Conservation (phyloP, 2,113 vertebrate species). For the Panthera leo region DNA sequence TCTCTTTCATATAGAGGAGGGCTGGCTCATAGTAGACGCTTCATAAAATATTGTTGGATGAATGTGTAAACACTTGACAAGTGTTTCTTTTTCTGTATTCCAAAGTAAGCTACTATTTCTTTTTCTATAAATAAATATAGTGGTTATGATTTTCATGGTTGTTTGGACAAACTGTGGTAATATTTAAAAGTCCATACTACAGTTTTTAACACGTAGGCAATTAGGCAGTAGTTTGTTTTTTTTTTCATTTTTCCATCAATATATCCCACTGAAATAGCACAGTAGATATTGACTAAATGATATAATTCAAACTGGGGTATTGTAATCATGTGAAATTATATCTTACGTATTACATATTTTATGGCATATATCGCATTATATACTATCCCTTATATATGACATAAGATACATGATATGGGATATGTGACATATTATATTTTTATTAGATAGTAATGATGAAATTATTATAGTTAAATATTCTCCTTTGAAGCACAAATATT, state of each 20-base stretch:
- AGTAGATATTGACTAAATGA: neutral
- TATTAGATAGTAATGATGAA: neutral
- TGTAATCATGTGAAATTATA: neutral
- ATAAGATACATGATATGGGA: neutral
- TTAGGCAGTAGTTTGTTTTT: neutral
- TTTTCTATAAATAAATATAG: neutral
- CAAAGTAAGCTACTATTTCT: neutral
- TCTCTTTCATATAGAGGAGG: neutral
- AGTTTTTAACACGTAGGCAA: neutral
- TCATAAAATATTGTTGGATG: neutral
- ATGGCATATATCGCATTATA: neutral
- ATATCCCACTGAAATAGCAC: neutral
- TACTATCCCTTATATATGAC: neutral
- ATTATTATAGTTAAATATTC: neutral
- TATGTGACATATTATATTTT: neutral
- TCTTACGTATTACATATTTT: neutral
- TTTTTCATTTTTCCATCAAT: neutral
- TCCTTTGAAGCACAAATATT: neutral
- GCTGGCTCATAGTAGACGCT: neutral
- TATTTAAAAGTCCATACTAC: neutral
- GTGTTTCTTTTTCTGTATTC: neutral
- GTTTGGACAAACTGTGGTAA: neutral
- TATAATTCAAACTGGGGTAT: neutral
- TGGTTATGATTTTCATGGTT: neutral
- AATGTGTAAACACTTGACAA: neutral